Base-by-base conservation (phyloP, 2,888 invertebrate genomes). In the Flexamia atlantica region DNA sequence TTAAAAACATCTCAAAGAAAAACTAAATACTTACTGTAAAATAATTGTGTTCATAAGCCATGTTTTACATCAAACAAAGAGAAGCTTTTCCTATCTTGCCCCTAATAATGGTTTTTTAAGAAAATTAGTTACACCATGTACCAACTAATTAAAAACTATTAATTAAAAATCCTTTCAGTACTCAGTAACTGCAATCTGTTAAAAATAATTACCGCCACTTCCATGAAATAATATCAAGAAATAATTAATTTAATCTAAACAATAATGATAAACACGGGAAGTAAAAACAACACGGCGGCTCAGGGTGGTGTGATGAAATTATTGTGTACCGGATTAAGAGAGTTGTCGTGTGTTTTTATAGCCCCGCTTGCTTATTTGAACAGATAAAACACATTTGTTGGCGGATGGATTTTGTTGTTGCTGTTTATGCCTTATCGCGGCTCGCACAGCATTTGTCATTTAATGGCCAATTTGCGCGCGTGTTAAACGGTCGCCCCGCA, bases 311-410 rank as follows among this genome's bases (percentile, higher is more conserved):
- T 70, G 70, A 70, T 70, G 70, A 70, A 70, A 70, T 70, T 36
- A 70, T 70, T 70, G 70, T 70, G 70, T 70, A 9, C 40, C 1
- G 40, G 70, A 70, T 70, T 70, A 70, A 40, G 36, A 64, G 64
- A 64, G 64, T 28, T 64, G 64, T 64, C 64, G 64, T 40, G 40
- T 70, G 70, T 70, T 70, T 70, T 70, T 70, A 40, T 40, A 23
- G 70, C 36, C 32, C 20, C 70, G 40, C 40, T 70, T 40, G 70
- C 70, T 70, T 70, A 70, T 70, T 70, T 70, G 70, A 36, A 40
- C 70, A 70, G 70, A 70, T 70, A 70, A 70, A 32, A 40, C 40
- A 40, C 70, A 70, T 70, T 70, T 70, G 70, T 70, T 36, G 70
- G 36, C 32, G 40, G 70, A 40, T 70, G 70, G 70, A 70, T 70